Evolutionary conservation across 2,113 vertebrate species (phyloP).

Genomic region (Xiphophorus couchianus): DNA sequence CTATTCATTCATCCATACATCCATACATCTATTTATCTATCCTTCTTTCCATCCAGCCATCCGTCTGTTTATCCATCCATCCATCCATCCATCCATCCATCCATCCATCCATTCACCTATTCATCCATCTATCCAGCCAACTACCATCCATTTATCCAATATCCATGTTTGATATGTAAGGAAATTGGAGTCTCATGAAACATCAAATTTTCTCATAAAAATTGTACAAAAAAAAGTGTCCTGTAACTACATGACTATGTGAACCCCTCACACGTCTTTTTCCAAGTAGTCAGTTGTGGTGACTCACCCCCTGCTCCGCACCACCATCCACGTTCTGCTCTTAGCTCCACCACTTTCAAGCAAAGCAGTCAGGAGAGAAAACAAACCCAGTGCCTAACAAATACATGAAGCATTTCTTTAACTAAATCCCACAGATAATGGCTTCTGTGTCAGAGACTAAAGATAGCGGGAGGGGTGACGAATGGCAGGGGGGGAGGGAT

Average conservation of each 20-base stretch:
- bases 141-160: too few relatives aligned
- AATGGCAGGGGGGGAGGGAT: constrained; percentile 92
- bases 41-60: too few relatives aligned
- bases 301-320: constrained; percentile 27
- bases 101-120: too few relatives aligned
- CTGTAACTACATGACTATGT: constrained; percentile 80
- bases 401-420: constrained; percentile 95
- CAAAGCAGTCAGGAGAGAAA: constrained; percentile 65
- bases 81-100: too few relatives aligned
- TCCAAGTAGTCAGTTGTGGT: constrained; percentile 30
- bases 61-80: too few relatives aligned
- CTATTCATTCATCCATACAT: too few relatives aligned
- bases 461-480: constrained; percentile 90
- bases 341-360: constrained; percentile 67
- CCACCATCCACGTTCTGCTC: neutral
- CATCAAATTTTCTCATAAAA: too few relatives aligned
- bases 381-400: constrained; percentile 88
- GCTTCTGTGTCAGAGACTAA: constrained; percentile 98
- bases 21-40: too few relatives aligned
- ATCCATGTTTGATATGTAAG: too few relatives aligned
- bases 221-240: neutral
- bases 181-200: neutral
- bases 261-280: constrained; percentile 64
- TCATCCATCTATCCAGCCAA: too few relatives aligned
- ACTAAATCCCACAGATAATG: constrained; percentile 99